phyloP scores from a whole-genome alignment of 2,797 vertebrate genomes.

The Potorous gilbertii region DNA sequence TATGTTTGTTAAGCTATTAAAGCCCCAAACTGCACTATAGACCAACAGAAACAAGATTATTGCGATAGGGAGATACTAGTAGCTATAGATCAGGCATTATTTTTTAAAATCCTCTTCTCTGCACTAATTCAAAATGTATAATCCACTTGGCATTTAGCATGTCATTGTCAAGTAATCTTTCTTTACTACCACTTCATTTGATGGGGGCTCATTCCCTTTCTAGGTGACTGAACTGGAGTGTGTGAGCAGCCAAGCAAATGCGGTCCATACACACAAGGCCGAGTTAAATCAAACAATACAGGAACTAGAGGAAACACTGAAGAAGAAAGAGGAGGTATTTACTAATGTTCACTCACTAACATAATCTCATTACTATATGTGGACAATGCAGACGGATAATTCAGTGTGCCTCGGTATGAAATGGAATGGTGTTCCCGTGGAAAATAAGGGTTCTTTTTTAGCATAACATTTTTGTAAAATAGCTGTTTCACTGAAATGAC shows the following conservation, averaged over 20 bases:
- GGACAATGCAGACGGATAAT: background rate
- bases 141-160: background rate
- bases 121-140: constrained; percentile 24
- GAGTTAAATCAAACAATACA: constrained; percentile 99
- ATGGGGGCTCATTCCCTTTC: constrained; percentile 69
- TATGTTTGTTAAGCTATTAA: background rate
- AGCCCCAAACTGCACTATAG: background rate
- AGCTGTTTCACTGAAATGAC: background rate
- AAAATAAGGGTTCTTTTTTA: constrained; percentile 6
- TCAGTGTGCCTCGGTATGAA: background rate
- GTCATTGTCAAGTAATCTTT: constrained; percentile 43
- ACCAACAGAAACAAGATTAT: background rate
- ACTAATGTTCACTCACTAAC: constrained; percentile 24
- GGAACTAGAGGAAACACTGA: constrained; percentile 93
- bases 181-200: constrained; percentile 35
- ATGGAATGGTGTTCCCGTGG: background rate
- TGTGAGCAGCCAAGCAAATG: constrained; percentile 96
- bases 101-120: constrained; percentile 51
- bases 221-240: constrained; percentile 98
- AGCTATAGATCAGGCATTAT: background rate
- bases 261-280: constrained; percentile 96
- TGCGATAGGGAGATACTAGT: background rate
- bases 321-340: constrained; percentile 96
- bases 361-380: background rate
- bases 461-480: constrained; percentile 36